These are phyloP conservation scores for Griposia aprilina DNA, from an alignment of 2,888 invertebrate species.

Conservation along the genomic window DNA sequence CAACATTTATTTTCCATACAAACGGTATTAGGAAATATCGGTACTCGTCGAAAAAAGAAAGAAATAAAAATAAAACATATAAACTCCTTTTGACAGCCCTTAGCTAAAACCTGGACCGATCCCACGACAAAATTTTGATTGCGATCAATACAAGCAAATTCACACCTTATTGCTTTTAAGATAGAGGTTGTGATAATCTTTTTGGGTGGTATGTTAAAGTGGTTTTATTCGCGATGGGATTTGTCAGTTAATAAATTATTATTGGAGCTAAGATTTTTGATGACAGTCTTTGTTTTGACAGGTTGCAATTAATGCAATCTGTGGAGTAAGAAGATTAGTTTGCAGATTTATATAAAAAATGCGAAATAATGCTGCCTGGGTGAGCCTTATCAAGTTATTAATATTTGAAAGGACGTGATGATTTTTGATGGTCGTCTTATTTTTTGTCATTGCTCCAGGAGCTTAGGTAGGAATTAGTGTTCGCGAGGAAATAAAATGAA, in stretches of 20 bases:
- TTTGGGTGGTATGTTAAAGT: constrained; percentile 12
- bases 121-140: constrained; percentile 19
- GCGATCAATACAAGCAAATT: constrained; percentile 26
- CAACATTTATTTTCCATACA: constrained; percentile 36
- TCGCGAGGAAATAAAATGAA: neutral
- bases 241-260: constrained; percentile 81
- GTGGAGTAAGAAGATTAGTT: constrained; percentile 76
- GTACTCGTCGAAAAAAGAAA: constrained; percentile 26
- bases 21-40: constrained; percentile 46
- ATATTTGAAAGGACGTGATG: neutral
- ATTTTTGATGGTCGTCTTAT: neutral
- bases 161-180: constrained; percentile 36
- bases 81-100: constrained; percentile 65
- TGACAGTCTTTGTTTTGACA: constrained; percentile 79
- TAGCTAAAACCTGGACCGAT: constrained; percentile 64
- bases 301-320: constrained; percentile 78
- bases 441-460: neutral
- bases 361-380: constrained; percentile 15
- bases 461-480: constrained; percentile 10
- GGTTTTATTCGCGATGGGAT: constrained; percentile 74
- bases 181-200: constrained; percentile 31
- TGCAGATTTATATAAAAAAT: constrained; percentile 47
- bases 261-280: constrained; percentile 69
- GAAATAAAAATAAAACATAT: constrained; percentile 13
- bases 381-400: constrained; percentile 30